phyloP scores from a whole-genome alignment of 2,888 invertebrate genomes.

The Sinhomidia bicolor region DNA sequence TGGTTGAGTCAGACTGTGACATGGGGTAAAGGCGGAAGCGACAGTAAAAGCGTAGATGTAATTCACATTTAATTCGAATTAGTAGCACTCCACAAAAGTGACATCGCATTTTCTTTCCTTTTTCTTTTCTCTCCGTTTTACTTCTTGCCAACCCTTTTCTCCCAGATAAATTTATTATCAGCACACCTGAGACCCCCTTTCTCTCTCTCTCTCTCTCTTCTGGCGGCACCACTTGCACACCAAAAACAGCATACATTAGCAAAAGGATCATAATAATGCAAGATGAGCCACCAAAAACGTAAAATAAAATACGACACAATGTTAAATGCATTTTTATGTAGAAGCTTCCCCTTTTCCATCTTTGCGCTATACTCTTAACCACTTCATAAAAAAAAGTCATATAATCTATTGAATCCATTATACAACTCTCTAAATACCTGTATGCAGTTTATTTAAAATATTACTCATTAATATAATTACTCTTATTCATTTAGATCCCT shows the following conservation, averaged over 20 bases:
- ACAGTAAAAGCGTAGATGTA: constrained; percentile 40
- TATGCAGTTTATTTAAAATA: too few species aligned
- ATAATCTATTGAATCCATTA: too few species aligned
- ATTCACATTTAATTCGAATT: constrained; percentile 37
- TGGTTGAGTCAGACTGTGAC: constrained; percentile 28
- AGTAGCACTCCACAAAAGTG: constrained; percentile 21
- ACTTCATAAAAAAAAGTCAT: too few species aligned
- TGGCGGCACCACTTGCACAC: not conserved
- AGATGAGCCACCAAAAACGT: not conserved
- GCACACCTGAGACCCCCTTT: constrained; percentile 40
- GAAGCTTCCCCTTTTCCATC: too few species aligned
- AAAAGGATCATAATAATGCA: not conserved
- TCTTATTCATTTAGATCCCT: too few species aligned
- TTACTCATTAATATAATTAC: too few species aligned
- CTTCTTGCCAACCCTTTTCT: too few species aligned
- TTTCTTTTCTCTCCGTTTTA: not conserved
- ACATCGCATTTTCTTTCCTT: constrained; percentile 28
- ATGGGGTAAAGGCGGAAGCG: constrained; percentile 6
- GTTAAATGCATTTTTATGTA: not conserved
- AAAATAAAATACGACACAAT: not conserved
- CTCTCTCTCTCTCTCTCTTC: not conserved
- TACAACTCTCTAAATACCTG: too few species aligned
- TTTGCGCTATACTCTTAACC: too few species aligned
- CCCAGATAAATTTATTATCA: not conserved
- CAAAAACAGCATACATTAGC: not conserved